phyloP scores from a whole-genome alignment of 2,797 vertebrate species.

The Phataginus tricuspis region DNA sequence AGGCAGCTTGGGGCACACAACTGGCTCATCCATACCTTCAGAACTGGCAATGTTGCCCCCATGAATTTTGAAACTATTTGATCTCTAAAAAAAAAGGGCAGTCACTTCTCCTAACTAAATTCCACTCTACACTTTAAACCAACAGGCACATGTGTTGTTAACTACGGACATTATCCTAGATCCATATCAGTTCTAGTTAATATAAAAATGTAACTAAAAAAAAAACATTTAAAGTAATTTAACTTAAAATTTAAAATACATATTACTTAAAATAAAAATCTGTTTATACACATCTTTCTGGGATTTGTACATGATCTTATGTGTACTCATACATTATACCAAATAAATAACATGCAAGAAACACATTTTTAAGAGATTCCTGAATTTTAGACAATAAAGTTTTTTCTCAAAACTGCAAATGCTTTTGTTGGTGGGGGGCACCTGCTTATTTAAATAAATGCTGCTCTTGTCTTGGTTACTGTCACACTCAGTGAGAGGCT shows the following conservation, averaged over 20 bases:
- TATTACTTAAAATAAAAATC: constrained; percentile 21
- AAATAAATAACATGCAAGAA: not conserved
- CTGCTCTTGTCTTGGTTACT: not conserved
- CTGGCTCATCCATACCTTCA: not conserved
- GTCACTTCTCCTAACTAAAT: not conserved
- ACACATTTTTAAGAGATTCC: not conserved
- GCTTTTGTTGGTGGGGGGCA: not conserved
- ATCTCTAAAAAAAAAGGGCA: not conserved
- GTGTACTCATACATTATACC: not conserved
- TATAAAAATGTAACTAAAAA: too few species aligned
- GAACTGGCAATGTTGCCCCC: not conserved
- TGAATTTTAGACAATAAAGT: constrained; percentile 24
- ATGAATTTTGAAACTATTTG: not conserved
- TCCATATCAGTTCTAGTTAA: not conserved
- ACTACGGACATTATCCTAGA: not conserved
- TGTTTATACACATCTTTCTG: not conserved
- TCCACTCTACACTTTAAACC: not conserved
- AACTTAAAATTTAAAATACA: too few species aligned
- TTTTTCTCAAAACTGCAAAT: not conserved
- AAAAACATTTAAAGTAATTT: too few species aligned
- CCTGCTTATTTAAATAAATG: not conserved
- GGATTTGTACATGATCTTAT: not conserved
- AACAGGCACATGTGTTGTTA: not conserved
- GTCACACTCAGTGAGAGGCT: not conserved
- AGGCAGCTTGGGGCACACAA: not conserved